Evolutionary conservation across 2,888 invertebrate species (phyloP), one percentile per base, ranked within the genome.

Genomic region (Notocelia uddmanniana): DNA sequence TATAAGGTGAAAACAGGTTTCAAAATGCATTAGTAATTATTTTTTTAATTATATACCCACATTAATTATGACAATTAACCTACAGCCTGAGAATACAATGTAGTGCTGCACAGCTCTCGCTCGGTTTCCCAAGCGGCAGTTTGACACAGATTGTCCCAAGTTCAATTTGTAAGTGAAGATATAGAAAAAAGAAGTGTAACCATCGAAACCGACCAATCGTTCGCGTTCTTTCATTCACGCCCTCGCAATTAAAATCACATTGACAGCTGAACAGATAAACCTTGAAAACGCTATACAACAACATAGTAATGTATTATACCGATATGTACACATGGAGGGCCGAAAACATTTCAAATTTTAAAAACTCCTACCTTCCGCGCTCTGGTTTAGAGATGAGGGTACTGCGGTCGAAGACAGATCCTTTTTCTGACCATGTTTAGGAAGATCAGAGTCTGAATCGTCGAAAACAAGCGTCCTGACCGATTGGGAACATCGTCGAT

Each of bases 391-490:
- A 73, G 91, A 90, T 73, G 89, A 82, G 45, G 90, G 91, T 50
- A 85, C 89, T 75, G 82, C 89, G 69, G 89, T 83, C 69, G 89
- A 83, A 63, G 83, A 78, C 75, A 91, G 80, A 75, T 90, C 90
- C 80, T 92, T 92, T 78, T 91, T 93, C 87, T 85, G 89, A 60
- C 83, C 89, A 78, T 81, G 79, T 84, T 92, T 92, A 77, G 91
- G 88, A 76, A 82, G 85, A 80, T 95, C 95, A 72, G 94, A 92
- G 83, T 96, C 95, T 66, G 95, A 94, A 89, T 97, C 96, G 87
- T 97, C 97, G 85, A 97, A 97, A 80, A 96, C 95, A 80, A 97
- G 94, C 78, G 96, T 96, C 87, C 97, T 95, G 68, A 97, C 97
- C 75, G 97, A 96, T 89, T 97, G 95, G 72, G 95, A 95, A 80